Evolutionary conservation across 2,797 vertebrate species (phyloP).

Genomic region (Enteromius fasciolatus): DNA sequence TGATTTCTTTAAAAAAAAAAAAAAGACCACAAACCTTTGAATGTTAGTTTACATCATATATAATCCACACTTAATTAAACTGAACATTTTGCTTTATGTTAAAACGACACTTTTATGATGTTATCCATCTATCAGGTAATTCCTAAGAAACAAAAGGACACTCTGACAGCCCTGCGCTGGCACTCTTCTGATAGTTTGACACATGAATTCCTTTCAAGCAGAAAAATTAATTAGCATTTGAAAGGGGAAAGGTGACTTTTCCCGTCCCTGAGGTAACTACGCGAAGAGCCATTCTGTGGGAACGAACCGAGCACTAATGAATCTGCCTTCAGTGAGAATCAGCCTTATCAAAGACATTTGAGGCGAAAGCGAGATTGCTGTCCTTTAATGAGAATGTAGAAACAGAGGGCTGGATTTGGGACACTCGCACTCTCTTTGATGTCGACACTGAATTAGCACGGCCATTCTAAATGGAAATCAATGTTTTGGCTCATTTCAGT

Average conservation of each 20-base stretch:
- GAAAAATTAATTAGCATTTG: conserved; percentile 45
- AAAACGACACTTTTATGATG: neutral
- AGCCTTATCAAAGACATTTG: conserved; percentile 2
- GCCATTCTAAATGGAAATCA: conserved; percentile 22
- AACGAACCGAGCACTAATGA: conserved; percentile 17
- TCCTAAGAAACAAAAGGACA: conserved; percentile 33
- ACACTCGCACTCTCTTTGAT: conserved; percentile 10
- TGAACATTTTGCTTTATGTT: neutral
- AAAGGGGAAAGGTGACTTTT: conserved; percentile 45
- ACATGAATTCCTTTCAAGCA: neutral
- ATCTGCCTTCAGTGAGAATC: neutral
- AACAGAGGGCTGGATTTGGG: neutral
- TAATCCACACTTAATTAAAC: conserved; percentile 13
- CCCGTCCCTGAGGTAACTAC: conserved; percentile 16
- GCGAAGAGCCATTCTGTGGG: conserved; percentile 13
- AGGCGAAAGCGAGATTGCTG: neutral
- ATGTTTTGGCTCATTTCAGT: conserved; percentile 5
- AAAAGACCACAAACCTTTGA: neutral
- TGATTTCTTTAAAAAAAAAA: neutral
- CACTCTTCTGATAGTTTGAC: neutral
- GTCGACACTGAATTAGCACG: conserved; percentile 5
- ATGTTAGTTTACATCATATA: neutral
- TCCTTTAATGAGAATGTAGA: conserved; percentile 39
- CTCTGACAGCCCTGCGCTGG: neutral
- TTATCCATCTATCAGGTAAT: conserved; percentile 8